Evolutionary conservation across 2,888 invertebrate genomes (phyloP), one percentile per base, ranked within the genome.

Genomic region (Pelosia muscerda): DNA sequence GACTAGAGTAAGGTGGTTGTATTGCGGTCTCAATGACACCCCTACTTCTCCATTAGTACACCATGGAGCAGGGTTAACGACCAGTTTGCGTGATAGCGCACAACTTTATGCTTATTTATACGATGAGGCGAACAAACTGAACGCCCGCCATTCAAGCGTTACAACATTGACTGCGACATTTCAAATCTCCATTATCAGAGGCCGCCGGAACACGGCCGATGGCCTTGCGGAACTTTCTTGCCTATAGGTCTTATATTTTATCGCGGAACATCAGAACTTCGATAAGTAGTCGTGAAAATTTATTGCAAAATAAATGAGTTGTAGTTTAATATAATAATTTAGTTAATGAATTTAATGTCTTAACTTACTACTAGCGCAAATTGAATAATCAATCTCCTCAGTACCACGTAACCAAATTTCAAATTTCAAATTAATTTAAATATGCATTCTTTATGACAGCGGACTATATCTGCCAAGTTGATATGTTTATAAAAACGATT

Each of bases 91-190:
- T 95, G 94, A 88, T 88, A 79, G 78, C 81, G 79, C 85, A 87
- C 90, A 88, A 88, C 92, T 92, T 90, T 87, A 90, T 88, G 93
- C 90, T 92, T 94, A 92, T 94, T 94, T 94, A 93, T 92, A 92
- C 89, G 87, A 88, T 85, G 91, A 88, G 84, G 86, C 88, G 86
- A 89, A 88, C 88, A 89, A 90, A 91, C 90, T 86, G 83, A 79
- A 81, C 81, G 81, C 80, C 84, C 87, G 84, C 87, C 89, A 88
- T 90, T 91, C 89, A 88, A 90, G 89, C 87, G 86, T 87, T 87
- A 86, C 88, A 86, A 81, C 82, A 86, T 81, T 83, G 85, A 78
- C 83, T 82, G 88, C 88, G 90, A 92, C 92, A 92, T 93, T 93
- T 93, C 92, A 92, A 92, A 90, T 89, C 89, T 88, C 88, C 90